Base-by-base conservation (phyloP, 2,113 vertebrate species). In the Alouatta palliata region DNA sequence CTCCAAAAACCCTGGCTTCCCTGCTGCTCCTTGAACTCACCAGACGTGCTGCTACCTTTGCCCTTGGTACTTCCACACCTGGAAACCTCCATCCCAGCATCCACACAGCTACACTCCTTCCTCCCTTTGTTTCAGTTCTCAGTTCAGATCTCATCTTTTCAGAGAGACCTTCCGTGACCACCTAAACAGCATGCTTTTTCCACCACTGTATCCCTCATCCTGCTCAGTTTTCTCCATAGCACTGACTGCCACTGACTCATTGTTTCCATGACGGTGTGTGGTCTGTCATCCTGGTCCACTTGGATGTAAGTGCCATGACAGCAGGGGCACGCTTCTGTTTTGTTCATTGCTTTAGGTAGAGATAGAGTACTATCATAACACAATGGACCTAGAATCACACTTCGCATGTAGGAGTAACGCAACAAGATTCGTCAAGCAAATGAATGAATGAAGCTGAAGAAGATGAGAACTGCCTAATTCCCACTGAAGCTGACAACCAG, bases 211-310 rank as follows among this genome's bases (percentile, higher is more conserved):
- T 37, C 19, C 40, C 8, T 27, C 56, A 0, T 3, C 47, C 32
- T n/a, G 37, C 40, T 27, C 45, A 52, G 0, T 61, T 20, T 23
- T 68, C 61, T 30, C 37, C 14, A n/a, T 4, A 12, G 35, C 54
- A 19, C 27, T 35, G 13, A 27, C 80, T 12, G 23, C 8, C 30
- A 20, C 25, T 6, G 47, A 27, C 17, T 10, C 66, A 2, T 58
- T 4, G 0, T n/a, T 40, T 20, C 5, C 32, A 8, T n/a, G 6
- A 3, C 9, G 21, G 12, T 35, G 32, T 19, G 52, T 16, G 0
- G 5, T 19, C 43, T 92, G 8, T 68, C 52, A 47, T 13, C 40
- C 75, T 37, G 40, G 6, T 11, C 66, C 85, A 23, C 21, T 61
- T 10, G 45, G 35, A 45, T 54, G 58, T 16, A 61, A 64, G 14